Conservation (phyloP, 2,888 invertebrate species). For the Cerastis leucographa region DNA sequence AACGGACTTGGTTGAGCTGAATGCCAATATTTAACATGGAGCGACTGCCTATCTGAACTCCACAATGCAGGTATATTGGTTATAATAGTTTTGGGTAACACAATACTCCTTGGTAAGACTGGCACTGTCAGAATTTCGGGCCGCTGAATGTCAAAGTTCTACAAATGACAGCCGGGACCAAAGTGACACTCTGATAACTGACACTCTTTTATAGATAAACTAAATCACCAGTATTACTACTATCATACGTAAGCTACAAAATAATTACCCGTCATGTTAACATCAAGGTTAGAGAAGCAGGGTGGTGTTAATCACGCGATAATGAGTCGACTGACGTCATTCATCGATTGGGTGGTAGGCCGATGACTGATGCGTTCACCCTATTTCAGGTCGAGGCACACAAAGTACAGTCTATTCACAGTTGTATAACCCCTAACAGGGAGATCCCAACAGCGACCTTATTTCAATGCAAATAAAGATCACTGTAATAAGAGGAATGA, state of each 20-base stretch:
- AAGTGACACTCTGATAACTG: not conserved
- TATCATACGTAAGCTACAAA: conserved; percentile 23
- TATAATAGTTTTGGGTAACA: not conserved
- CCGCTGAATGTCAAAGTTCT: not conserved
- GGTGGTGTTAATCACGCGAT: conserved; percentile 57
- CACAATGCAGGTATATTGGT: too few relatives aligned
- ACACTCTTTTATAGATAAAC: conserved; percentile 4
- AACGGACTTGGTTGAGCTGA: not conserved
- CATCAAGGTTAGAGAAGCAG: conserved; percentile 42
- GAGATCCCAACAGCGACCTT: not conserved
- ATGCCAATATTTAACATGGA: not conserved
- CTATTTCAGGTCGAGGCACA: conserved; percentile 41
- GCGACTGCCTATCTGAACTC: not conserved
- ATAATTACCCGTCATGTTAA: conserved; percentile 36
- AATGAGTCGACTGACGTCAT: conserved; percentile 64
- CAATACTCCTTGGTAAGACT: not conserved
- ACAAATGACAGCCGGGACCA: not conserved
- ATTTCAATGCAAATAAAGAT: not conserved
- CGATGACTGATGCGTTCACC: conserved; percentile 58
- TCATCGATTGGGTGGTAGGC: conserved; percentile 51
- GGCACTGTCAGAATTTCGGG: not conserved
- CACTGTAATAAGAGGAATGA: not conserved
- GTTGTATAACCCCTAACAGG: not conserved
- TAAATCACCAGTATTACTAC: not conserved
- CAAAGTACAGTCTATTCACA: conserved; percentile 6